These are phyloP conservation scores for Caranx melampygus DNA, from an alignment of 2,113 vertebrate genomes.

Conservation along the genomic window DNA sequence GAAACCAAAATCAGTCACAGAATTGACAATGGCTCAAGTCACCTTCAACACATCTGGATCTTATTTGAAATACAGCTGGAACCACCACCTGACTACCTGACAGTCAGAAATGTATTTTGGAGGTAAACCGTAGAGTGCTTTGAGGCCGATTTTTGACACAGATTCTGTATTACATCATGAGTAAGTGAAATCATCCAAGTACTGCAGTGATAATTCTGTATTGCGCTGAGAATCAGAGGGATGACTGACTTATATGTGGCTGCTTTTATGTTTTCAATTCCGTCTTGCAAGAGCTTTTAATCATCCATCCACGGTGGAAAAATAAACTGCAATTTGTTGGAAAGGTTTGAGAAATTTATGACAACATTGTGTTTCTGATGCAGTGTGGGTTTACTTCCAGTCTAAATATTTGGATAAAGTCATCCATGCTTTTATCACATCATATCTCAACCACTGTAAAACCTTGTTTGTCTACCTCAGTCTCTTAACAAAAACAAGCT, in stretches of 20 bases:
- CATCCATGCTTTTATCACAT: background rate
- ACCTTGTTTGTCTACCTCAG: background rate
- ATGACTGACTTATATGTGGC: background rate
- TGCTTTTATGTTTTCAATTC: too few relatives aligned
- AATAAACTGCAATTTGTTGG: background rate
- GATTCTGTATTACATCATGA: background rate
- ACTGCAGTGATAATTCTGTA: background rate
- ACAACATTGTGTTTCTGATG: background rate
- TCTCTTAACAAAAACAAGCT: background rate
- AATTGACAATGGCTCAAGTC: background rate
- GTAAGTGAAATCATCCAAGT: background rate
- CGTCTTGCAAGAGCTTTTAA: background rate
- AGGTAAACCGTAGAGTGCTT: background rate
- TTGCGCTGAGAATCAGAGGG: background rate
- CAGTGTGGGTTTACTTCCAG: background rate
- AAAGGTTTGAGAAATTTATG: background rate
- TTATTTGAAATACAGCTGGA: background rate
- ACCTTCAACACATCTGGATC: background rate
- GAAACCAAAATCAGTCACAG: background rate
- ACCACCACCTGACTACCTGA: background rate
- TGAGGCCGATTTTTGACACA: background rate
- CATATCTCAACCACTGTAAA: background rate
- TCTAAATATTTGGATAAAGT: conserved; percentile 12
- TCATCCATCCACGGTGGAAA: too few relatives aligned
- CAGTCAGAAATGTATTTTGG: background rate